Evolutionary conservation across 2,888 invertebrate species (phyloP), one percentile per base, ranked within the genome.

Genomic region (Caenorhabditis drosophilae): DNA sequence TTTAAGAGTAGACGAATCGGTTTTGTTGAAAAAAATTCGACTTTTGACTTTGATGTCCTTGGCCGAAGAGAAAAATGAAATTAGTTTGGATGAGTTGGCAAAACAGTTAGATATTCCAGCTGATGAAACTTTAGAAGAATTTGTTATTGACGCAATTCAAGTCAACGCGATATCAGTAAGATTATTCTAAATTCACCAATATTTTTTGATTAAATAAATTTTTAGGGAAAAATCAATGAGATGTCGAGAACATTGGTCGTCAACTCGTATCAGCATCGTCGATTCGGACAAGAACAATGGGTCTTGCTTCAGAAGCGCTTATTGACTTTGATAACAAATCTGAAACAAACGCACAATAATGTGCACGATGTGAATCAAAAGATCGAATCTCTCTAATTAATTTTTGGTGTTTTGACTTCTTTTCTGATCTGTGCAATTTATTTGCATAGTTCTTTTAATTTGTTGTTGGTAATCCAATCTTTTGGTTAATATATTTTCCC

Each of bases 31-130:
- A 83, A 98, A 98, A 86, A 97, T 98, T 93, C 89, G 96, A 68
- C 87, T 97, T 79, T 85, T 98, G 53, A 92, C 96, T 0, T 93
- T 98, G 84, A 96, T 98, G 92, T 94, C 95, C 84, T 88, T 98
- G 87, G 95, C 96, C 3, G 97, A 98, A 85, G 90, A 89, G 53
- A 90, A 90, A 34, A 69, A 70, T 83, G 90, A 96, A 86, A 90
- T 98, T 85, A 88, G 90, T n/a, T 96, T 95, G 84, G 90, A 91
- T 69, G 89, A 90, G 18, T 90, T 98, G 67, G 90, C 91, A 79
- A 88, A 89, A 50, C 94, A 96, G 84, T 86, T 98, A 62, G 91
- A 93, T 84, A 90, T 98, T 62, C 38, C 69, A 1, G 88, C 79
- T 18, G 89, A 91, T 66, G 90, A 91, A 67, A 91, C 94, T 84